phyloP scores from a whole-genome alignment of 2,888 invertebrate species.

The Cheilosia vernalis region DNA sequence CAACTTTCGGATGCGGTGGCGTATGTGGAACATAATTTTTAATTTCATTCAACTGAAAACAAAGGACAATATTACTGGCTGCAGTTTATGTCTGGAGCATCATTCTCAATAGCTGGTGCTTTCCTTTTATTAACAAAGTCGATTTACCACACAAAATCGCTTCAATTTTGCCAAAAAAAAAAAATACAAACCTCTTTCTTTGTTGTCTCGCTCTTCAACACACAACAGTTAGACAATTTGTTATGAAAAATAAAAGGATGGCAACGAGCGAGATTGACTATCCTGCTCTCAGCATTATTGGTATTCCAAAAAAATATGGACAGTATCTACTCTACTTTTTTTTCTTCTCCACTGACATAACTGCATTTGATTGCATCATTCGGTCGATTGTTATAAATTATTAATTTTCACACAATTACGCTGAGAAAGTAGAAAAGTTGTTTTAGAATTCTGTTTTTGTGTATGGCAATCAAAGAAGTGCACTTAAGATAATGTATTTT shows the following conservation, averaged over 20 bases:
- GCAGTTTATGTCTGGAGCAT: conserved; percentile 34
- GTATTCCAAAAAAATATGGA: conserved; percentile 7
- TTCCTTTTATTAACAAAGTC: conserved; percentile 32
- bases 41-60: conserved; percentile 61
- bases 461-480: too few relatives aligned
- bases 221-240: conserved; percentile 58
- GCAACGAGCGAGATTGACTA: conserved; percentile 7
- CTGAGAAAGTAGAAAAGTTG: neutral
- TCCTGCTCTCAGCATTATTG: conserved; percentile 36
- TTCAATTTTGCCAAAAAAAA: conserved; percentile 12
- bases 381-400: conserved; percentile 13
- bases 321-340: conserved; percentile 5
- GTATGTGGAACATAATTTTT: conserved; percentile 61
- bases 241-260: conserved; percentile 40
- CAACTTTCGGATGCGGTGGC: conserved; percentile 13
- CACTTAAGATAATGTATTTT: conserved; percentile 5
- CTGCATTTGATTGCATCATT: conserved; percentile 42
- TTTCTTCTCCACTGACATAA: neutral
- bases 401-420: conserved; percentile 16
- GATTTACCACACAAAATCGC: conserved; percentile 39
- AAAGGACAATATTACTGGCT: conserved; percentile 54
- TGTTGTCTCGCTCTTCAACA: neutral
- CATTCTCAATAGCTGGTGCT: conserved; percentile 3
- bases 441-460: too few relatives aligned
- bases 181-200: neutral